Evolutionary conservation across 2,113 vertebrate species (phyloP).

Genomic region (Gallinago jamesoni): DNA sequence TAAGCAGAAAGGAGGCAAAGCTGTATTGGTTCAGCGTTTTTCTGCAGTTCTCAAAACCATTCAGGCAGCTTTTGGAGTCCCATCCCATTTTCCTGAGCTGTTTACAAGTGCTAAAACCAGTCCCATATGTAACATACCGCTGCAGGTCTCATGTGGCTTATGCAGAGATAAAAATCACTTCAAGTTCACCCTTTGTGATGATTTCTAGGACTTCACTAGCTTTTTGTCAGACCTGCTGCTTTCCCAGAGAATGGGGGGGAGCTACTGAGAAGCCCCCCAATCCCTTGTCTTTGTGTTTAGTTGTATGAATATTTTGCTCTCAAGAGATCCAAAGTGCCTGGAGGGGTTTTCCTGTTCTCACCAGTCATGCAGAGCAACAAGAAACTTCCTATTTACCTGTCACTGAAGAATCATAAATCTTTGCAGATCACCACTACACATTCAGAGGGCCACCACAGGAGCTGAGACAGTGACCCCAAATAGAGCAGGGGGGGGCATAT

Average conservation of each 20-base stretch:
- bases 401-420: neutral
- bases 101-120: neutral
- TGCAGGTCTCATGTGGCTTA: neutral
- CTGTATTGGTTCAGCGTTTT: neutral
- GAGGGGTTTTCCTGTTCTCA: neutral
- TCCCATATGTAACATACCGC: neutral
- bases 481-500: neutral
- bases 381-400: neutral
- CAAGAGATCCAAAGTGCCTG: neutral
- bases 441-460: neutral
- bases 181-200: neutral
- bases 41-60: neutral
- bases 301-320: neutral
- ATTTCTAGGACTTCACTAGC: neutral
- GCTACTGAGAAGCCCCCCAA: neutral
- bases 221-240: neutral
- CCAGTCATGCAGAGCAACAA: neutral
- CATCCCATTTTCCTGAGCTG: neutral
- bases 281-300: neutral
- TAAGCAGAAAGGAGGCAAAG: neutral
- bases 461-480: neutral
- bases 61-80: neutral
- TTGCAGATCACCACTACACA: slow-evolving; percentile 6
- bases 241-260: neutral
- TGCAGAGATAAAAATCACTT: neutral